Base-by-base conservation (phyloP, 2,797 vertebrate genomes). In the Choloepus didactylus region DNA sequence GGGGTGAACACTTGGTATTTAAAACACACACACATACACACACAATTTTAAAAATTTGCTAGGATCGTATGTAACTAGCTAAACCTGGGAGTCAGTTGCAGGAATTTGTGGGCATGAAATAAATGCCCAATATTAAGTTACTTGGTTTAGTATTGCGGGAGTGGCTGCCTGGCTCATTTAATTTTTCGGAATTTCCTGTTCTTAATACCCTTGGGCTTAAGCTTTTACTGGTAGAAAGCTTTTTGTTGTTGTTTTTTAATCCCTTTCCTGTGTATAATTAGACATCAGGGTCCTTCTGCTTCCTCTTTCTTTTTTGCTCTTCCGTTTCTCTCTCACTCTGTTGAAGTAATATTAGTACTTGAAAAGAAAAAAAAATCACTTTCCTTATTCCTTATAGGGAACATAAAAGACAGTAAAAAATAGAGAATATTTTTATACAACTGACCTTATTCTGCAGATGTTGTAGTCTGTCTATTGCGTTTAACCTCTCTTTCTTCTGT, bases 181-280 rank as follows among this genome's bases (percentile, higher is more conserved):
- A 35, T 62, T 91, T 76, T 88, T 90, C 75, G 94, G 73, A 90
- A 95, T 96, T 97, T 97, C 83, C 80, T 94, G n/a, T 93, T 97
- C 70, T 93, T 95, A 91, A 46, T 96, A 60, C 91, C 77, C 38
- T 96, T 97, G 95, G 70, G 80, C 91, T 93, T 18, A 80, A 44
- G 23, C 86, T 93, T 93, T 91, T 86, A 87, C 73, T 95, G 76
- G 67, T 91, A 31, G 67, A 77, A 85, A 46, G 5, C 91, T 95
- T 46, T 54, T 60, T 95, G 19, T 80, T 35, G 35, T 72, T 90
- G 59, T 90, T 54, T n/a, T 6, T 31, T 5, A 1, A 4, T 7
- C 4, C 6, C 27, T 56, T 67, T 64, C 27, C 23, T 41, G 51
- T 38, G 15, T 69, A 54, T 62, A 29, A 95, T 79, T 91, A 85